These are phyloP conservation scores for Sinentomon sp. DNA, from an alignment of 2,888 invertebrate genomes.

Conservation along the genomic window DNA sequence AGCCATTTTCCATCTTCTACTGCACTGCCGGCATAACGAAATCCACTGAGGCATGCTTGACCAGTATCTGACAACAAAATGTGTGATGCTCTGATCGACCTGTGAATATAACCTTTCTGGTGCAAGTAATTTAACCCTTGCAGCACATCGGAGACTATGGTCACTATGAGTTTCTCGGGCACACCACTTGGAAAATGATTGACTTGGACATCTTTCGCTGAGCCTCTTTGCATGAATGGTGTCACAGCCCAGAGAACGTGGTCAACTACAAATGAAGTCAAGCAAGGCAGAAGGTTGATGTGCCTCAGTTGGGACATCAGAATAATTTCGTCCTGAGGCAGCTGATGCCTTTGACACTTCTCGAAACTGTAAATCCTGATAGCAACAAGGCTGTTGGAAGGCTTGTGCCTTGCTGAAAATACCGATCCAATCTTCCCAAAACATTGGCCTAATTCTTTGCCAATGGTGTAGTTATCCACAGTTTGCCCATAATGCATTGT, in stretches of 20 bases:
- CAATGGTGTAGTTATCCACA: constrained; percentile 38
- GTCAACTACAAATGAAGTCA: constrained; percentile 46
- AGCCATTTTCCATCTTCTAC: constrained; percentile 40
- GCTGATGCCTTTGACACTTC: no score
- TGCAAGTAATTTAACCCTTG: constrained; percentile 60
- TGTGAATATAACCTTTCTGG: constrained; percentile 53
- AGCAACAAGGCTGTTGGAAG: constrained; percentile 35
- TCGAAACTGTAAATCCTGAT: constrained; percentile 49
- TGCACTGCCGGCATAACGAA: constrained; percentile 46
- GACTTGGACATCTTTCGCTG: constrained; percentile 47
- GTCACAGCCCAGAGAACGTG: constrained; percentile 48
- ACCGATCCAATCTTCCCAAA: constrained; percentile 39
- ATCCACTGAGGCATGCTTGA: constrained; percentile 41
- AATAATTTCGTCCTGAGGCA: constrained; percentile 43
- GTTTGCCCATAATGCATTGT: no score
- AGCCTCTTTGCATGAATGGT: constrained; percentile 59
- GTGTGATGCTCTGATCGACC: constrained; percentile 59
- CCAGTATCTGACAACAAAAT: constrained; percentile 46
- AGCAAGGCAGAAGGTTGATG: constrained; percentile 42
- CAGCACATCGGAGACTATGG: constrained; percentile 48
- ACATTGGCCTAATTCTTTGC: constrained; percentile 36
- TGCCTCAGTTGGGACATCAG: constrained; percentile 48
- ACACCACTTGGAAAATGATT: constrained; percentile 45
- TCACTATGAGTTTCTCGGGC: constrained; percentile 49
- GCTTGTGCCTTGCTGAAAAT: constrained; percentile 36